Evolutionary conservation across 2,888 invertebrate species (phyloP).

Genomic region (Drosophila nigricruria): DNA sequence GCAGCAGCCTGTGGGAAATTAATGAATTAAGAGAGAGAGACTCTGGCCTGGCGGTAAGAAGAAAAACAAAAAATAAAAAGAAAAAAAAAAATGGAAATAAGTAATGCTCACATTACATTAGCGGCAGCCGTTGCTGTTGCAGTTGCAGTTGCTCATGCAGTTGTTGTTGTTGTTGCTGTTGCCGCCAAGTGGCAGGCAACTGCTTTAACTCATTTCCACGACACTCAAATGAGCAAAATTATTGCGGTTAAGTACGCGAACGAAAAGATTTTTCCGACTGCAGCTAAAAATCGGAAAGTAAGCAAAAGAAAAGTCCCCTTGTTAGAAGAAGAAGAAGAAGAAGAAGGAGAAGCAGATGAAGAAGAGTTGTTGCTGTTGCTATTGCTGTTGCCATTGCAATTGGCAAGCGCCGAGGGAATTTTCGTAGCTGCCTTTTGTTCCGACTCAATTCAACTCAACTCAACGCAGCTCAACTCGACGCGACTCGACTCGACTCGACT

Average conservation of each 20-base stretch:
- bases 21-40: conserved; percentile 70
- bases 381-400: conserved; percentile 29
- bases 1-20: conserved; percentile 72
- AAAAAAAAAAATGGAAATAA: conserved; percentile 75
- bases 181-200: conserved; percentile 61
- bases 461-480: conserved; percentile 5
- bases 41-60: conserved; percentile 49
- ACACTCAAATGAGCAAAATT: conserved; percentile 82
- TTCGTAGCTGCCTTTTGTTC: conserved; percentile 37
- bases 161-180: conserved; percentile 31
- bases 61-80: conserved; percentile 25
- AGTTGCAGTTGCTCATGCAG: conserved; percentile 25
- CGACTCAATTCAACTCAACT: conserved; percentile 23
- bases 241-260: conserved; percentile 80
- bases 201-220: conserved; percentile 81
- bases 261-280: conserved; percentile 67
- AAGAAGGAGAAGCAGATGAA: not conserved
- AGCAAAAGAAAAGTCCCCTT: conserved; percentile 63
- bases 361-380: conserved; percentile 3
- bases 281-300: conserved; percentile 62
- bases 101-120: conserved; percentile 80
- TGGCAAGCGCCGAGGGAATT: conserved; percentile 63
- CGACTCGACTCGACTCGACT: conserved; percentile 24
- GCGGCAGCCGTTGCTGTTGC: conserved; percentile 54
- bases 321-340: conserved; percentile 49